Evolutionary conservation across 2,113 vertebrate genomes (phyloP), one percentile per base, ranked within the genome.

Genomic region (Oncorhynchus keta): DNA sequence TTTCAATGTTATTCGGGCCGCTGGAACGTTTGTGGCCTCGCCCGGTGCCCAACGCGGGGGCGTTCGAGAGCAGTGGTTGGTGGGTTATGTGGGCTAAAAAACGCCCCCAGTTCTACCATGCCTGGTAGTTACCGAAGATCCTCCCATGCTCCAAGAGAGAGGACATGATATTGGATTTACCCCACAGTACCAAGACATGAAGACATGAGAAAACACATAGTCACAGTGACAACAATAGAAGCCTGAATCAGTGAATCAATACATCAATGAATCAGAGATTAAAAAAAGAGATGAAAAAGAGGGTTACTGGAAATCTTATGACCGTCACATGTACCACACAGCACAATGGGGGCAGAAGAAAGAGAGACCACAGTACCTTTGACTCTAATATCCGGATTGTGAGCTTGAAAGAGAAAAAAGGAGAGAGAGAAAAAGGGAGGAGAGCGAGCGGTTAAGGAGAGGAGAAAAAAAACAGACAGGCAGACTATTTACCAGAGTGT

Each of bases 341-440:
- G 14, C 45, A 84, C 68, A 80, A 66, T 62, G 73, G 73, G 57
- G 22, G 49, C 3, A 39, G 39, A 90, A 90, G 83, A 89, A 92
- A 92, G 88, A 94, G 89, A 92, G 85, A 91, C 90, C 94, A 98
- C 97, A 95, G 93, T 99, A 99, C 97, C 97, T 99, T 98, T 98
- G 81, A 99, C 97, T 96, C 97, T 97, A 92, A 97, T 96, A 95
- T 99, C 97, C 96, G 96, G 95, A 95, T 97, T 97, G 96, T 99
- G 97, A 95, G 97, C 97, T 98, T 98, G 92, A 93, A 66, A 87
- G 68, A 75, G 35, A 86, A 45, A 77, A 72, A 86, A 77, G 84
- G 78, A 87, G 66, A 35, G 35, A 35, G 35, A 35, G 35, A 35
- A 7, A 35, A 35, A 35, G 35, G 86, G 80, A 76, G 84, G 78